phyloP scores from a whole-genome alignment of 1,140 invertebrate species.

The Drosophila littoralis region DNA sequence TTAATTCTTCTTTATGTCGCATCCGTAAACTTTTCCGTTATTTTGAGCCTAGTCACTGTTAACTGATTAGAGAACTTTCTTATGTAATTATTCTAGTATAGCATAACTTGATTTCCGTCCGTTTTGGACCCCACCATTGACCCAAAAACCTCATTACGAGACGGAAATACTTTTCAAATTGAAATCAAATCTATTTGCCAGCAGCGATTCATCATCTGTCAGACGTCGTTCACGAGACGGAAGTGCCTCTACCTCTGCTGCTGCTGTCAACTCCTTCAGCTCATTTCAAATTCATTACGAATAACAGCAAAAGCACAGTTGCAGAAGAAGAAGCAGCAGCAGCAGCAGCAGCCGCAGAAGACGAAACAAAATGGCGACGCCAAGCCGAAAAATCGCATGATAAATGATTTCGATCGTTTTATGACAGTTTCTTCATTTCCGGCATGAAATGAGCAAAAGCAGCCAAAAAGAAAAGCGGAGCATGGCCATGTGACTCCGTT shows the following conservation, averaged over 20 bases:
- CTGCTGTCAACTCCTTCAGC: slow-evolving; percentile 28
- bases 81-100: background rate
- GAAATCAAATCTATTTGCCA: slow-evolving; percentile 53
- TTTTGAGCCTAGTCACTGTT: too few relatives aligned
- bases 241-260: slow-evolving; percentile 17
- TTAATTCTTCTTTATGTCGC: too few relatives aligned
- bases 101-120: slow-evolving; percentile 1
- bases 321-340: slow-evolving; percentile 20
- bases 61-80: background rate
- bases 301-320: slow-evolving; percentile 28
- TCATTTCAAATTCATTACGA: slow-evolving; percentile 69
- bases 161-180: slow-evolving; percentile 66
- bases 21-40: too few relatives aligned
- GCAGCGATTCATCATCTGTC: slow-evolving; percentile 63
- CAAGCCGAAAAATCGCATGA: slow-evolving; percentile 74
- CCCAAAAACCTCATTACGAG: slow-evolving; percentile 54
- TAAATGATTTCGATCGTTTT: slow-evolving; percentile 84
- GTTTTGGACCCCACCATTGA: slow-evolving; percentile 1
- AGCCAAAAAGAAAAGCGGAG: slow-evolving; percentile 41
- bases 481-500: slow-evolving; percentile 51
- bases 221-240: slow-evolving; percentile 33
- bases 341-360: slow-evolving; percentile 1
- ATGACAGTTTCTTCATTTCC: slow-evolving; percentile 84
- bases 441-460: slow-evolving; percentile 76
- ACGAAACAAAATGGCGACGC: slow-evolving; percentile 62